Base-by-base conservation (phyloP, 2,888 invertebrate genomes). In the Drosophila mimetica region DNA sequence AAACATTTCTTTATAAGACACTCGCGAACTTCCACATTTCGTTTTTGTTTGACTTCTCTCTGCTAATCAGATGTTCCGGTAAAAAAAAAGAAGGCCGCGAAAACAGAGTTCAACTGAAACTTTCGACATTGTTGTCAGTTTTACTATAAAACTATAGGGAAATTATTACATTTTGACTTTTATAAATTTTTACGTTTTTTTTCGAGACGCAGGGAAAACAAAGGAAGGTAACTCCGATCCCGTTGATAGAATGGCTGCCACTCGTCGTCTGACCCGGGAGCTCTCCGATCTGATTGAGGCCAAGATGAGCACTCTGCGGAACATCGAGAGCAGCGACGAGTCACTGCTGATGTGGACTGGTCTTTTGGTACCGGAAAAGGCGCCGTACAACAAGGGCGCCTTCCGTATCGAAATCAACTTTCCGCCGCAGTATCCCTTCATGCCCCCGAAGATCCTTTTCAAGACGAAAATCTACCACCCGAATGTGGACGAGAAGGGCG, bases 391-490 rank as follows among this genome's bases (percentile, higher is more conserved):
- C 92, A 99, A 98, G 94, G 99, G 99, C 80, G 99, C 99, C 76
- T 99, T 99, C 93, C 95, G 96, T 90, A 98, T 99, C 92, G 97
- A 98, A 93, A 98, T 99, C 69, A 97, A 96, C 91, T 99, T 99
- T 91, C 99, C 99, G 39, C 97, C 98, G 57, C 99, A 99, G 91
- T 99, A 99, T 92, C 99, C 99, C 1, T 99, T 99, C 92, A 98
- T 99, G 92, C 99, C 99, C 61, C 99, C 99, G 67, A 98, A 98
- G 93, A 97, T 99, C 91, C 96, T 96, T 90, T 99, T 99, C 92
- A 97, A 97, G 93, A 99, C 99, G 71, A 99, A 98, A 94, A 99
- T 99, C 90, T 99, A 99, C 92, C 99, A 99, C 93, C 99, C 99
- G 51, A 99, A 99, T 91, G 96, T 99, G 90, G 99, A 99, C 93